phyloP scores from a whole-genome alignment of 2,888 invertebrate genomes.

The Schrankia costaestrigalis region DNA sequence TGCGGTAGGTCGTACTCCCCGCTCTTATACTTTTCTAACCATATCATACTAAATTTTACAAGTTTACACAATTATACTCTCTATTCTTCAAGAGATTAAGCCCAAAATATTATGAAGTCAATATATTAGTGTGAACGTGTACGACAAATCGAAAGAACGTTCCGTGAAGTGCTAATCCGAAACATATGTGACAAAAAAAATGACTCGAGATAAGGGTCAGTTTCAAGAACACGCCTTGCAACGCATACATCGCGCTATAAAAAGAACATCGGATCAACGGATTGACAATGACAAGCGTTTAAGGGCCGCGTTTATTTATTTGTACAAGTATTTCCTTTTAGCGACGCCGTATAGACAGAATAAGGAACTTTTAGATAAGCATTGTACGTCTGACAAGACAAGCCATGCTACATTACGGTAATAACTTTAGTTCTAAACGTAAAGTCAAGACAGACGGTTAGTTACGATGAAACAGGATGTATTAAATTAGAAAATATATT shows the following conservation, averaged over 20 bases:
- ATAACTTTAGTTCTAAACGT: conserved; percentile 59
- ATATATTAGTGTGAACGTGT: conserved; percentile 25
- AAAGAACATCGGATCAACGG: conserved; percentile 67
- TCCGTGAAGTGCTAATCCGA: conserved; percentile 77
- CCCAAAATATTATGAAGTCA: conserved; percentile 30
- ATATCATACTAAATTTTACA: conserved; percentile 21
- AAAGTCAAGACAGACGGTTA: conserved; percentile 48
- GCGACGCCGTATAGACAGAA: conserved; percentile 66
- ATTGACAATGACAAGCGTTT: conserved; percentile 79
- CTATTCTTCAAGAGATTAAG: conserved; percentile 22
- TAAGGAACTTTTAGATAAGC: conserved; percentile 74
- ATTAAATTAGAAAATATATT: conserved; percentile 62
- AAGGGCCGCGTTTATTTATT: conserved; percentile 74
- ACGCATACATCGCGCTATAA: conserved; percentile 64
- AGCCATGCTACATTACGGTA: conserved; percentile 61
- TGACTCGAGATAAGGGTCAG: conserved; percentile 70
- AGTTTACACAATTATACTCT: conserved; percentile 27
- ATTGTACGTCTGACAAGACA: conserved; percentile 52
- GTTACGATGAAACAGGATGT: conserved; percentile 55
- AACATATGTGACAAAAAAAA: conserved; percentile 76
- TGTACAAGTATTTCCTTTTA: conserved; percentile 79
- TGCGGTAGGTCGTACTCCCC: conserved; percentile 70
- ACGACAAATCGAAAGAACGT: conserved; percentile 56
- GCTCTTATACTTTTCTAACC: conserved; percentile 23
- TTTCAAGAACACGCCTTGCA: conserved; percentile 71